Evolutionary conservation across 2,113 vertebrate species (phyloP).

Genomic region (human (Homo sapiens)): GRCh38 chr11:124584001-124584500

Average conservation of each 20-base stretch:
- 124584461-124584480: background rate
- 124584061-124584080: background rate
- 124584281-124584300: background rate
- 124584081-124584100: background rate
- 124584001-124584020: background rate
- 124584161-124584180: background rate
- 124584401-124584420: background rate
- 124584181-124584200: background rate
- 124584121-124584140: background rate
- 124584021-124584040: background rate
- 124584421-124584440: background rate
- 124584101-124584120: background rate
- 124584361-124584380: background rate
- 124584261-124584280: background rate
- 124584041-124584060: background rate
- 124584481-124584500: background rate
- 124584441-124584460: background rate
- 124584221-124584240: background rate
- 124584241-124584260: background rate
- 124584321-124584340: background rate
- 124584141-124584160: background rate
- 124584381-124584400: background rate
- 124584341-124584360: background rate
- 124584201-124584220: background rate
- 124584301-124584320: background rate